A percentile compares a stretch with the other conserved stretches of the same genome.
These are phyloP conservation scores for Eulemur coronatus DNA, from an alignment of 2,797 vertebrate species.

Conservation along the genomic window DNA sequence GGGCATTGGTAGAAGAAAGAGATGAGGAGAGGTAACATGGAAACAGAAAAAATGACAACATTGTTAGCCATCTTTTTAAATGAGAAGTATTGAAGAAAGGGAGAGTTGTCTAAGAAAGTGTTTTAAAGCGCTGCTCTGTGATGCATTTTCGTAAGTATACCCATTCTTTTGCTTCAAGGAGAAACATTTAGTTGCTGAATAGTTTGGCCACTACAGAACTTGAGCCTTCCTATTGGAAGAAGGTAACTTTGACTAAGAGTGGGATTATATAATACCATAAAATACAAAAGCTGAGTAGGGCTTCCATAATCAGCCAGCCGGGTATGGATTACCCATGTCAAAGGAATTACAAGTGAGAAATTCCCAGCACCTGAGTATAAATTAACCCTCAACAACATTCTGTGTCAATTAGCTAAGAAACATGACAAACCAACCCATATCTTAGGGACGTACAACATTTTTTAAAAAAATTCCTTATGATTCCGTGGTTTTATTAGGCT, in stretches of 20 bases:
- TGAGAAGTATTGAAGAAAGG: background rate
- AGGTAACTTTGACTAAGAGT: background rate
- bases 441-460: background rate
- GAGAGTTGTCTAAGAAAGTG: background rate
- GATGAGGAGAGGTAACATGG: background rate
- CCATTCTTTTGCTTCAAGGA: background rate
- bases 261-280: background rate
- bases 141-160: background rate
- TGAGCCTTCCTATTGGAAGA: background rate
- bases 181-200: background rate
- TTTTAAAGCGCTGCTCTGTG: background rate
- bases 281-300: background rate
- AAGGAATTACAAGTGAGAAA: background rate
- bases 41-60: background rate
- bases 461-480: background rate
- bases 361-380: background rate
- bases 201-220: background rate
- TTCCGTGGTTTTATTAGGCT: background rate
- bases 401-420: background rate
- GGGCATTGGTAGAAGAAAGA: background rate
- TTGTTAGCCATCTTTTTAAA: background rate
- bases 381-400: background rate
- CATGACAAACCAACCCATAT: background rate
- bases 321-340: background rate
- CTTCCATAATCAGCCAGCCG: background rate